phyloP scores from a whole-genome alignment of 2,113 vertebrate genomes.

The Menura novaehollandiae region DNA sequence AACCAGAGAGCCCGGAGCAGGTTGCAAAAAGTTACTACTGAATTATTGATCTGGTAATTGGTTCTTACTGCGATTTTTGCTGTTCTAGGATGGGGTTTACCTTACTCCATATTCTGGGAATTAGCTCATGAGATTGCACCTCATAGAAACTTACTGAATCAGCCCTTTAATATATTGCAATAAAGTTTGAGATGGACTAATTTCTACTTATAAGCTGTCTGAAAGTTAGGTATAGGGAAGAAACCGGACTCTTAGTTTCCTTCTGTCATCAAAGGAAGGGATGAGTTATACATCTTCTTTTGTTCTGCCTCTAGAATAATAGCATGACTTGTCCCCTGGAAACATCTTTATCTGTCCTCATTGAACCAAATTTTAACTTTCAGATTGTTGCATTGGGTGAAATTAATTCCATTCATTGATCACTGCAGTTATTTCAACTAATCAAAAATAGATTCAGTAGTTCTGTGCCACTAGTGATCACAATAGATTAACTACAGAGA shows the following conservation, averaged over 20 bases:
- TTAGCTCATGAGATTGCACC: background rate
- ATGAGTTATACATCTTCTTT: background rate
- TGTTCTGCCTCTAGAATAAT: background rate
- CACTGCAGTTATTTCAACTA: background rate
- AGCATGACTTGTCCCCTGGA: background rate
- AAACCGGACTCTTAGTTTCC: background rate
- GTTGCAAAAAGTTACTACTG: background rate
- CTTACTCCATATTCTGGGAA: background rate
- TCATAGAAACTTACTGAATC: background rate
- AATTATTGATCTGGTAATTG: background rate
- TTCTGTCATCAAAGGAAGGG: background rate
- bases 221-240: background rate
- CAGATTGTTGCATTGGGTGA: background rate
- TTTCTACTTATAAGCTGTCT: background rate
- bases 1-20: background rate
- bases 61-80: background rate
- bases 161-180: background rate
- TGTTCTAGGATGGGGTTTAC: background rate
- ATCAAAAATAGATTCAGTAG: background rate
- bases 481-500: background rate
- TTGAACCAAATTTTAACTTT: background rate
- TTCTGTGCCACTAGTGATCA: background rate
- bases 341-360: background rate
- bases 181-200: background rate
- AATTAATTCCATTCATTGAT: background rate